Conservation (phyloP, 1,140 invertebrate species). For the Chironomus tepperi region DNA sequence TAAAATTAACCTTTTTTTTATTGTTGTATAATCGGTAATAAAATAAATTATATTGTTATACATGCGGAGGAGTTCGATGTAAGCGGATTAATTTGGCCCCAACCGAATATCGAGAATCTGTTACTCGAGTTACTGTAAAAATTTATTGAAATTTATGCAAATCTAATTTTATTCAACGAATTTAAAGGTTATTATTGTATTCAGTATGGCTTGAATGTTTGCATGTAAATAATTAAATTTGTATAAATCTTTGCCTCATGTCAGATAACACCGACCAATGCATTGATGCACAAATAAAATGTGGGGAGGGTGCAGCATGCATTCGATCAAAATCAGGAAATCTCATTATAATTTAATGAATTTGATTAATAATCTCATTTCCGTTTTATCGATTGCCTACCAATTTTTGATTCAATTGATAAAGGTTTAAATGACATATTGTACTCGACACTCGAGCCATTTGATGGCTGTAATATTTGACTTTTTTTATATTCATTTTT, state of each 20-base stretch:
- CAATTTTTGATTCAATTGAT: not conserved
- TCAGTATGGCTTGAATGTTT: too few species aligned
- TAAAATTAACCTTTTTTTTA: too few species aligned
- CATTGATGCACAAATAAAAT: not conserved
- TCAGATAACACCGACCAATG: too few species aligned
- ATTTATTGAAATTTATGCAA: conserved; percentile 15
- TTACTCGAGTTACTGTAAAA: not conserved
- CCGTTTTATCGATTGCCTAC: not conserved
- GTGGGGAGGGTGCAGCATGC: not conserved
- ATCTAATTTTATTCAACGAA: not conserved
- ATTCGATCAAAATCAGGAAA: not conserved
- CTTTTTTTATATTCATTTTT: too few species aligned
- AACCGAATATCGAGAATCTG: not conserved
- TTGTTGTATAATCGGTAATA: too few species aligned
- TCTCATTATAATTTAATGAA: not conserved
- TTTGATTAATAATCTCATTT: conserved; percentile 1
- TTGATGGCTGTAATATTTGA: too few species aligned
- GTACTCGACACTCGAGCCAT: not conserved
- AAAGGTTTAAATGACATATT: not conserved
- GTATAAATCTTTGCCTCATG: too few species aligned
- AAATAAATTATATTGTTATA: too few species aligned
- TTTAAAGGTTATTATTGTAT: not conserved
- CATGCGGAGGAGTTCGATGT: too few species aligned
- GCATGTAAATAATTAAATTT: too few species aligned
- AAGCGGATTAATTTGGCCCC: too few species aligned